Conservation (phyloP, 1,140 invertebrate species). For the Bactericera cockerelli region DNA sequence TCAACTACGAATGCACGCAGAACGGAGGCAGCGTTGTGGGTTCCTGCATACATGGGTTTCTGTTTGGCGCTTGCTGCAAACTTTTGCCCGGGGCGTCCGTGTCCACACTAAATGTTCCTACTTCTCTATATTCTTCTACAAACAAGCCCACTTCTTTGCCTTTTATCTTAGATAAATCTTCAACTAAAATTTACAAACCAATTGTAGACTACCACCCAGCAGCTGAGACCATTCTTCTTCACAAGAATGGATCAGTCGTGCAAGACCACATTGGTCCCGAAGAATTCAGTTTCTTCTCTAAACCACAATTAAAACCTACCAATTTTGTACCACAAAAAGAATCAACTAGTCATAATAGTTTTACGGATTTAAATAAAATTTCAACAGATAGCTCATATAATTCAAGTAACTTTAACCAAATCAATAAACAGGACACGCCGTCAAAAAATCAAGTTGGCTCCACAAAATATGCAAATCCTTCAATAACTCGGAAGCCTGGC, state of each 20-base stretch:
- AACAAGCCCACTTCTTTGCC: constrained; percentile 13
- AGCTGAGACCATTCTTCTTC: constrained; percentile 45
- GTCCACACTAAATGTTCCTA: constrained; percentile 16
- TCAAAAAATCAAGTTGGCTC: not conserved
- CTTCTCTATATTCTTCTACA: constrained; percentile 11
- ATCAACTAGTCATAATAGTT: constrained; percentile 6
- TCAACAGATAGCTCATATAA: constrained; percentile 5
- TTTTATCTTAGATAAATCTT: not conserved
- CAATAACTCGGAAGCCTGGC: not conserved
- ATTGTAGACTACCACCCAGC: constrained; percentile 31
- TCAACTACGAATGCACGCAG: constrained; percentile 75
- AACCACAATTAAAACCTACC: constrained; percentile 1
- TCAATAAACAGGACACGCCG: not conserved
- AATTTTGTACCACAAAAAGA: not conserved
- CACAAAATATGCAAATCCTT: not conserved
- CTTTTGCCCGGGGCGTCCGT: constrained; percentile 31
- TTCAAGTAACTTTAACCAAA: not conserved
- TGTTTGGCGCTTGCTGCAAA: constrained; percentile 80
- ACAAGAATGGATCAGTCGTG: constrained; percentile 40
- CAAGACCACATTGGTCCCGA: constrained; percentile 41
- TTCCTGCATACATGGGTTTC: constrained; percentile 78
- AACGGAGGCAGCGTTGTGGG: constrained; percentile 67
- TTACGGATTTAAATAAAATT: constrained; percentile 7
- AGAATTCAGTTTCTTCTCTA: constrained; percentile 31
- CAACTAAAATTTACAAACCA: constrained; percentile 1